Percentiles rank a stretch among this genome's conserved stretches.
Conservation (phyloP, 2,888 invertebrate genomes). For the Orchestes rusci region DNA sequence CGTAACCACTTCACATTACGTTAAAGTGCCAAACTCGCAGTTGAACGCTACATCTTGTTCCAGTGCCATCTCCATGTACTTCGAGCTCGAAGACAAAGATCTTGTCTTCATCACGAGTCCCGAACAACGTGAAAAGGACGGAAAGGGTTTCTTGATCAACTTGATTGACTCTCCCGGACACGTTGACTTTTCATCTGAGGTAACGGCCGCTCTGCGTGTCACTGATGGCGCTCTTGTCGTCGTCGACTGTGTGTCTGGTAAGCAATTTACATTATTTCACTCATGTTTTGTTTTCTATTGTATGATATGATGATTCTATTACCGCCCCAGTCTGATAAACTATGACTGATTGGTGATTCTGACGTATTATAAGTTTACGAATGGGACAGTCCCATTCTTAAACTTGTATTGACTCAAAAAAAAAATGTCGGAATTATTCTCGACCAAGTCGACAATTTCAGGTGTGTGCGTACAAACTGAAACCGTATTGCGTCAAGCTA, state of each 20-base stretch:
- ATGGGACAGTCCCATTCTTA: slow-evolving; percentile 1
- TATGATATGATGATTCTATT: slow-evolving; percentile 12
- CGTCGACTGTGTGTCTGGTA: slow-evolving; percentile 98
- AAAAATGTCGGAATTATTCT: not conserved
- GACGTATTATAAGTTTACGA: too few relatives aligned
- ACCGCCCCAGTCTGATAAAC: slow-evolving; percentile 20
- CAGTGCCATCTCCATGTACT: slow-evolving; percentile 99
- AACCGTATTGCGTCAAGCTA: slow-evolving; percentile 98
- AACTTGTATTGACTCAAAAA: not conserved
- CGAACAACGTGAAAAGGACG: slow-evolving; percentile 84
- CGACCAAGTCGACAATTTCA: too few relatives aligned
- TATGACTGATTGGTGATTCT: slow-evolving; percentile 15
- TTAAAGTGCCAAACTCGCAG: not conserved
- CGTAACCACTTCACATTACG: not conserved
- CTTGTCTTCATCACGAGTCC: slow-evolving; percentile 84
- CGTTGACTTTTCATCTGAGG: slow-evolving; percentile 99
- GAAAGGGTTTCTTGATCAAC: slow-evolving; percentile 98
- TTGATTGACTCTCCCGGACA: slow-evolving; percentile 99
- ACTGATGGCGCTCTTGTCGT: slow-evolving; percentile 99
- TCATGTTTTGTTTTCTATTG: not conserved
- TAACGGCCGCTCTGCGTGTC: slow-evolving; percentile 98
- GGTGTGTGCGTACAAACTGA: slow-evolving; percentile 99
- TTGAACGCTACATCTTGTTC: slow-evolving; percentile 26
- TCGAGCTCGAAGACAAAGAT: slow-evolving; percentile 93
- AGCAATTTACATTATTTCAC: slow-evolving; percentile 29